Base-by-base conservation (phyloP, 2,888 invertebrate species). In the Muschampia plurimacula region DNA sequence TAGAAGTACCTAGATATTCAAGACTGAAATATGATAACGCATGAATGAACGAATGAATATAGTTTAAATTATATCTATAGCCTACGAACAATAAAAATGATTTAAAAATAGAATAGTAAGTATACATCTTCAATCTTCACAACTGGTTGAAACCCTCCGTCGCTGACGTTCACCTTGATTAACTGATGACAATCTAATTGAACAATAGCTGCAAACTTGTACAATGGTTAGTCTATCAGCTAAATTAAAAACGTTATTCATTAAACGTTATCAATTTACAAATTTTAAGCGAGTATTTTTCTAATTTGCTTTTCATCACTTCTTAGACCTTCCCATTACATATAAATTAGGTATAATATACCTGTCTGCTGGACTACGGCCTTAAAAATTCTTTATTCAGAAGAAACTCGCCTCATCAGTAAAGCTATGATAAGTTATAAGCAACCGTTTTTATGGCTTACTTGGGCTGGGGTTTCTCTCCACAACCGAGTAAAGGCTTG, bases 121-220 rank as follows among this genome's bases (percentile, higher is more conserved):
- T 22, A 22, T 66, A 62, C 66, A 63, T 67, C 62, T 72, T 63
- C 62, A 62, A 67, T 67, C 62, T 72, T 67, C 55, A 62, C 60
- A 74, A 70, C 69, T 55, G 12, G 15, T 60, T 49, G 22, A 70
- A 46, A 46, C 69, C 74, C 70, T 67, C 44, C n/a, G 64, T 52
- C 59, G 49, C 52, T 67, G 36, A 39, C 46, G 60, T 71, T 59
- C 32, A 57, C 71, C 67, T 74, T 67, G 74, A 71, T 74, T 71
- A 63, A 67, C 67, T 67, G 74, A 73, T 71, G 75, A 74, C 72
- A 60, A 66, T 72, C 72, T 72, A 74, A 75, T 74, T 75, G 74
- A 66, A 72, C 72, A 74, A 75, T 74, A 71, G 70, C 67, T 70
- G 63, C 59, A 67, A 69, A 69, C 44, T 72, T 72, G 55, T 32